Evolutionary conservation across 2,797 vertebrate genomes (phyloP).

Genomic region (Hypotaenidia okinawae): DNA sequence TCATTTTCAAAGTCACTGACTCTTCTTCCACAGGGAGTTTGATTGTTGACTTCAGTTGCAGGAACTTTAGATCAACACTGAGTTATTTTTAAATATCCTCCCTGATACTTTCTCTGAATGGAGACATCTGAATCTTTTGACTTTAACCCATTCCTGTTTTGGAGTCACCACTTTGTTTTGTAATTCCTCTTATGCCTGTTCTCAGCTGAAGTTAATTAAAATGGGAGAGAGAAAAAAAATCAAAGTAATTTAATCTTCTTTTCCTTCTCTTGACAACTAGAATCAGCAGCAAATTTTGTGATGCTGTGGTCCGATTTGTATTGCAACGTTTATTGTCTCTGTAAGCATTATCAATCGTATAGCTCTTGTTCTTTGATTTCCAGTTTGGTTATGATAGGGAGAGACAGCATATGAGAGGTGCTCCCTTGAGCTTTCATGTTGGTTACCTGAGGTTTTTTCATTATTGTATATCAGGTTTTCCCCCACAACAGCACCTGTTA

Average conservation of each 20-base stretch:
- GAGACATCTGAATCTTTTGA: constrained; percentile 1
- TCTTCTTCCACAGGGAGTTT: constrained; percentile 58
- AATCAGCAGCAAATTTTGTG: background rate
- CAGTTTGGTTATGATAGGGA: background rate
- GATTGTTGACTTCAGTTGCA: constrained; percentile 52
- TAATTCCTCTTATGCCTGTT: background rate
- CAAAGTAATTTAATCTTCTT: background rate
- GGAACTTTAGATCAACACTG: constrained; percentile 52
- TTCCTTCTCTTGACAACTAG: background rate
- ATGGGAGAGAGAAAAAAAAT: background rate
- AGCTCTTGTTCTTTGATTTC: constrained; percentile 2
- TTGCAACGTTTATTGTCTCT: background rate
- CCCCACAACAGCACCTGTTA: background rate
- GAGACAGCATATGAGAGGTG: background rate
- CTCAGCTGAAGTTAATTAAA: background rate
- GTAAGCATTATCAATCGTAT: background rate
- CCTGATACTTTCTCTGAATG: constrained; percentile 29
- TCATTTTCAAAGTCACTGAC: constrained; percentile 62
- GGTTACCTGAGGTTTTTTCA: background rate
- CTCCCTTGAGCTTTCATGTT: background rate
- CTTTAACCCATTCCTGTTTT: constrained; percentile 14
- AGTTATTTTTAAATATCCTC: constrained; percentile 48
- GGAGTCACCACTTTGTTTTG: background rate
- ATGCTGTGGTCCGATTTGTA: background rate
- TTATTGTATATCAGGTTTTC: background rate